phyloP scores from a whole-genome alignment of 2,888 invertebrate genomes.

The Drosophila atripex region DNA sequence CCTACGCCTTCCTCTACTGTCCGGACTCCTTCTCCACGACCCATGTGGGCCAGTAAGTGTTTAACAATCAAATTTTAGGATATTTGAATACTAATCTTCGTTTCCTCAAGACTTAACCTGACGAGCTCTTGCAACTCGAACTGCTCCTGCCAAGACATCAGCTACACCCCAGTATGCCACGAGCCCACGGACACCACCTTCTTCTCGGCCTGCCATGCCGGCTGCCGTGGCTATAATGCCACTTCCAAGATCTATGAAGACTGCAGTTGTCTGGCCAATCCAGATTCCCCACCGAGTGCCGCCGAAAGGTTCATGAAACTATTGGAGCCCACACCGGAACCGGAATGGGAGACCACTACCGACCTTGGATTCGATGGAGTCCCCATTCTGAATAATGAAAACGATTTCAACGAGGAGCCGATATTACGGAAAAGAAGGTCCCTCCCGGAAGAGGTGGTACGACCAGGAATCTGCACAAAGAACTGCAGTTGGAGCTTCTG shows the following conservation, averaged over 20 bases:
- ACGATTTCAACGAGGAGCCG: constrained; percentile 29
- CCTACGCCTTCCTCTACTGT: constrained; percentile 86
- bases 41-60: constrained; percentile 56
- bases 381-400: constrained; percentile 48
- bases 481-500: constrained; percentile 85
- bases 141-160: constrained; percentile 86
- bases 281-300: constrained; percentile 18
- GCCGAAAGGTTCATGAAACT: constrained; percentile 33
- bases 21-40: constrained; percentile 77
- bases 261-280: constrained; percentile 49
- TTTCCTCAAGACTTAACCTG: constrained; percentile 84
- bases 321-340: constrained; percentile 17
- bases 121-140: constrained; percentile 85
- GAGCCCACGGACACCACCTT: constrained; percentile 85
- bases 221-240: constrained; percentile 85
- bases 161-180: constrained; percentile 88
- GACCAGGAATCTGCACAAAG: constrained; percentile 84
- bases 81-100: background rate
- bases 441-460: constrained; percentile 58
- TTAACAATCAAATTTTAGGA: background rate
- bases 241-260: constrained; percentile 55
- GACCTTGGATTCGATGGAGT: constrained; percentile 14
- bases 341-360: constrained; percentile 7
- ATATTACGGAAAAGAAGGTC: constrained; percentile 49
- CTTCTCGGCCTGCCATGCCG: constrained; percentile 90